Conservation (phyloP, 2,797 vertebrate genomes). For the Molossus alvarezi region DNA sequence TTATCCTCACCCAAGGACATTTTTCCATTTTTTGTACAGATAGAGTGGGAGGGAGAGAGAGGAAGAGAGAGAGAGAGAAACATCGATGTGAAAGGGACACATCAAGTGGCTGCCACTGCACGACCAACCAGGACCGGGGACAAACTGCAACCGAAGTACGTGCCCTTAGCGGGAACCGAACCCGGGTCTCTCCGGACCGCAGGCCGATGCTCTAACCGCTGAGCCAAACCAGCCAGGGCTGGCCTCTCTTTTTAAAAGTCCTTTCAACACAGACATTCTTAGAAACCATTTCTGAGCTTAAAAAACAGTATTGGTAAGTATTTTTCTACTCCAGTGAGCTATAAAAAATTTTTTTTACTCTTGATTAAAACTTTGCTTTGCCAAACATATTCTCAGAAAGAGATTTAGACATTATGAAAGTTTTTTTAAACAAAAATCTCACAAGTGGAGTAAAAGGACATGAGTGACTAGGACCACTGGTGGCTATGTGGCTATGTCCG, state of each 20-base stretch:
- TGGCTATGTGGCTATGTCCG: background rate
- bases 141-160: too few relatives aligned
- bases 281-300: constrained; percentile 33
- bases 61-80: too few relatives aligned
- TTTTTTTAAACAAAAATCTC: constrained; percentile 7
- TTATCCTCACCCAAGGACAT: too few relatives aligned
- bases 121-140: too few relatives aligned
- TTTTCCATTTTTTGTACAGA: too few relatives aligned
- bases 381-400: background rate
- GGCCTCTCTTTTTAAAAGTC: background rate
- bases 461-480: background rate
- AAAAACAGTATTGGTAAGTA: background rate
- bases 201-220: too few relatives aligned
- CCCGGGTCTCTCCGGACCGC: too few relatives aligned
- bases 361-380: constrained; percentile 49
- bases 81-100: too few relatives aligned
- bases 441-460: background rate
- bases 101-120: too few relatives aligned
- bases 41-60: too few relatives aligned
- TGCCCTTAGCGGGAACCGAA: too few relatives aligned
- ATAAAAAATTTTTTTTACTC: background rate
- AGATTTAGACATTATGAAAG: background rate
- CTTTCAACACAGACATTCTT: background rate
- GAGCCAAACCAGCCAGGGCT: too few relatives aligned
- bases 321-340: constrained; percentile 16